Percentiles rank a stretch among this genome's conserved stretches.
Conservation (phyloP, 2,888 invertebrate species). For the Branchellion lobata region DNA sequence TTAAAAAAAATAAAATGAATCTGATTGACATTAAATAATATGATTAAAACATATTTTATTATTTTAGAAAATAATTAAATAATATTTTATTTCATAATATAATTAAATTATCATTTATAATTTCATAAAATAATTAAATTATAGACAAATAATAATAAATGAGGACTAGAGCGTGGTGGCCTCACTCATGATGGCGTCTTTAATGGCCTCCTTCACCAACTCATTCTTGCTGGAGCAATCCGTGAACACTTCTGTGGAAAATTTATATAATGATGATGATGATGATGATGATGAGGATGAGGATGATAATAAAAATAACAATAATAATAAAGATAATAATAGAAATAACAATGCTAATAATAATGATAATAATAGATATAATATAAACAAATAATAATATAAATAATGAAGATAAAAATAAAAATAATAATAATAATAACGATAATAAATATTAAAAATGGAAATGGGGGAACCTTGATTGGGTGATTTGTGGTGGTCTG, state of each 20-base stretch:
- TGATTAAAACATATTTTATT: no score
- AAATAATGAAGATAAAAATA: neutral
- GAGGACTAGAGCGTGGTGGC: no score
- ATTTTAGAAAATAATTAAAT: no score
- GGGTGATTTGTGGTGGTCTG: no score
- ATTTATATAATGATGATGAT: neutral
- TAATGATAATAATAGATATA: neutral
- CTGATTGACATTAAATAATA: no score
- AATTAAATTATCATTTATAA: no score
- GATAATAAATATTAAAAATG: neutral
- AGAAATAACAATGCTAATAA: neutral
- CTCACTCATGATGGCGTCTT: neutral
- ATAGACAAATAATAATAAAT: no score
- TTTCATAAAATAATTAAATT: no score
- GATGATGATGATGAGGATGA: neutral
- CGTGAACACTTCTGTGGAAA: neutral
- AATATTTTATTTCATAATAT: no score
- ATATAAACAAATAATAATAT: neutral
- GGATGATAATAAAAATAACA: neutral
- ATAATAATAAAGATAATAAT: neutral
- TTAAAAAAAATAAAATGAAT: no score
- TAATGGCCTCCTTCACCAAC: neutral
- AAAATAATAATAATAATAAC: neutral
- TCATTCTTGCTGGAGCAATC: neutral
- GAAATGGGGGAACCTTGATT: neutral